Evolutionary conservation across 2,113 vertebrate genomes (phyloP), one percentile per base, ranked within the genome.

Genomic region (Xiphophorus couchianus): DNA sequence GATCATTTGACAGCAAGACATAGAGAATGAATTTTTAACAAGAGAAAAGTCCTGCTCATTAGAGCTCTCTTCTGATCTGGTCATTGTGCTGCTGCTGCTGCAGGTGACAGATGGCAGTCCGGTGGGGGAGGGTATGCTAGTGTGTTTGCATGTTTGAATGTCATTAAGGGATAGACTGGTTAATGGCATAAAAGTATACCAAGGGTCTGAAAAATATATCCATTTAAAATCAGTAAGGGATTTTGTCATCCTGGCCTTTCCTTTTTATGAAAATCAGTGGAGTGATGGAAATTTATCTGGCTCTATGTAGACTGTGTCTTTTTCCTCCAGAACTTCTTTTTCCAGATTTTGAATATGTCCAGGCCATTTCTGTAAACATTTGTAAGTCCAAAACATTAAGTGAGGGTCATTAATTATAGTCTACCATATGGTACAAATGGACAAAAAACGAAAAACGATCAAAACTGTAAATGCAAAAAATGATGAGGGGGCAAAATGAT

Each of bases 101-200:
- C n/a, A n/a, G 58, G 66, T 77, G 91, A 89, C 94, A 94, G 93
- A 94, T 94, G 93, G 91, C 76, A 28, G 62, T 69, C 77, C 89
- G 85, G 86, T 84, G 88, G 69, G 75, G 74, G 64, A n/a, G 29
- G 37, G 51, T 66, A 71, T 44, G 65, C 71, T 71, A 73, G 48
- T 63, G 76, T 44, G 65, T 73, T 73, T 77, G 39, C 72, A 60
- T 67, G 65, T 71, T 73, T 77, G 37, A 70, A 58, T 70, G 71
- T 73, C 62, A 62, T 51, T 70, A 39, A 82, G 71, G 80, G 19
- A n/a, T n/a, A 10, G 51, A 58, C 51, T 58, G 51, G 22, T 25
- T 58, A 11, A 22, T 58, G 22, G 51, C 10, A 11, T 58, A 2
- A 10, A 25, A 7, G 51, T 58, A 1, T 58, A 58, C 2, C 25